phyloP scores from a whole-genome alignment of 2,888 invertebrate genomes.

The Acleris holmiana region DNA sequence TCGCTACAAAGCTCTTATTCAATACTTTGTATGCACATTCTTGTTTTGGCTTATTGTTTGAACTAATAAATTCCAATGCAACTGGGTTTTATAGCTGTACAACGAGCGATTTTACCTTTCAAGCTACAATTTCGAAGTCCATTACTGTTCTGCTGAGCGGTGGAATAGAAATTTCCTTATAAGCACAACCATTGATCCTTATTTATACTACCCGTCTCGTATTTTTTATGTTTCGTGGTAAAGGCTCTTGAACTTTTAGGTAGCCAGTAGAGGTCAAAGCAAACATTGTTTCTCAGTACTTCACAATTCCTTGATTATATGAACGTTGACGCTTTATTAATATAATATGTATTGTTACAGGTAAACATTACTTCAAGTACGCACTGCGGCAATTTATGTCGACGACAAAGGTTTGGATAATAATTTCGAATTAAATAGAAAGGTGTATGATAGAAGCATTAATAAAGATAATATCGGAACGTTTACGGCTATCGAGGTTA shows the following conservation, averaged over 20 bases:
- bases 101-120: background rate
- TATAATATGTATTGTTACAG: constrained; percentile 55
- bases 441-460: background rate
- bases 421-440: background rate
- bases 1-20: constrained; percentile 47
- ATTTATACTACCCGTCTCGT: constrained; percentile 4
- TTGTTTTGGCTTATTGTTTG: constrained; percentile 33
- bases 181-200: constrained; percentile 5
- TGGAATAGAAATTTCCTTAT: background rate
- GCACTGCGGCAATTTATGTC: constrained; percentile 35
- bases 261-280: constrained; percentile 44
- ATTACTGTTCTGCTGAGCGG: constrained; percentile 14
- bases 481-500: constrained; percentile 13
- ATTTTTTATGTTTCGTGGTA: constrained; percentile 2
- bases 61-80: constrained; percentile 31
- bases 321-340: constrained; percentile 48
- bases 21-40: constrained; percentile 47
- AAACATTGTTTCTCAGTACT: constrained; percentile 38
- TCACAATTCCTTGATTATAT: constrained; percentile 44
- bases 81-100: constrained; percentile 20
- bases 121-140: background rate
- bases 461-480: background rate
- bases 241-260: constrained; percentile 51
- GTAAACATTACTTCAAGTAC: constrained; percentile 45
- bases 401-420: constrained; percentile 42